These are phyloP conservation scores for Eristalis tenax DNA, from an alignment of 2,888 invertebrate species.

Conservation along the genomic window DNA sequence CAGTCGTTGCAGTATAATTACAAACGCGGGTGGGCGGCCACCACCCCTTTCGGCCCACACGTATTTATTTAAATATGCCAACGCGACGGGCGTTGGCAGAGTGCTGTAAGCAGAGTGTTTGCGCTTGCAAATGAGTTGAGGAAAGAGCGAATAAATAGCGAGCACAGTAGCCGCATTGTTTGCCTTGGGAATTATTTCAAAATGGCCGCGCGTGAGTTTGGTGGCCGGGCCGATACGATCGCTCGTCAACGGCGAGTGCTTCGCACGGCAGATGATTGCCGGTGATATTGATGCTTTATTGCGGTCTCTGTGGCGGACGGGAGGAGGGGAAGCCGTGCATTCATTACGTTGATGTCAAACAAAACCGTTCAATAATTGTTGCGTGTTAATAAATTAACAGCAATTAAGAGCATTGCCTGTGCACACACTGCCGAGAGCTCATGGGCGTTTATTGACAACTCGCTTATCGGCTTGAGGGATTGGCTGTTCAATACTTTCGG, in stretches of 20 bases:
- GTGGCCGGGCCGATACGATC: conserved; percentile 37
- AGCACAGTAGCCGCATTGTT: conserved; percentile 10
- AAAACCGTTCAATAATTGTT: conserved; percentile 30
- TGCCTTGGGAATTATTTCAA: conserved; percentile 32
- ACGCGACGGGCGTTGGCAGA: background rate
- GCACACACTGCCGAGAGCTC: background rate
- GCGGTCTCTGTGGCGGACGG: background rate
- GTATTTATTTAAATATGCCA: conserved; percentile 55
- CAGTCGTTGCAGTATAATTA: conserved; percentile 23
- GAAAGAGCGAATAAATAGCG: conserved; percentile 21
- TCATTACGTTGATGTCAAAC: conserved; percentile 25
- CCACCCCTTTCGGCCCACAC: background rate
- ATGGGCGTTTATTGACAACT: background rate
- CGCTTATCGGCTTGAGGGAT: conserved; percentile 1
- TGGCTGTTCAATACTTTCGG: background rate
- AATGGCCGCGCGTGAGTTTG: background rate
- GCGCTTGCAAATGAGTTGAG: conserved; percentile 45
- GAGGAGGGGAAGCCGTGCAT: conserved; percentile 1
- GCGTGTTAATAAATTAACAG: conserved; percentile 49
- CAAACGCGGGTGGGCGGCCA: conserved; percentile 7
- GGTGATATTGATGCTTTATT: conserved; percentile 22
- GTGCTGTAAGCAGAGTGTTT: conserved; percentile 47
- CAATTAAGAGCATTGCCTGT: conserved; percentile 29
- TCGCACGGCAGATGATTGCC: conserved; percentile 5
- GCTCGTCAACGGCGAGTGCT: conserved; percentile 29